phyloP scores from a whole-genome alignment of 2,113 vertebrate genomes.

The Uropsilus gracilis region DNA sequence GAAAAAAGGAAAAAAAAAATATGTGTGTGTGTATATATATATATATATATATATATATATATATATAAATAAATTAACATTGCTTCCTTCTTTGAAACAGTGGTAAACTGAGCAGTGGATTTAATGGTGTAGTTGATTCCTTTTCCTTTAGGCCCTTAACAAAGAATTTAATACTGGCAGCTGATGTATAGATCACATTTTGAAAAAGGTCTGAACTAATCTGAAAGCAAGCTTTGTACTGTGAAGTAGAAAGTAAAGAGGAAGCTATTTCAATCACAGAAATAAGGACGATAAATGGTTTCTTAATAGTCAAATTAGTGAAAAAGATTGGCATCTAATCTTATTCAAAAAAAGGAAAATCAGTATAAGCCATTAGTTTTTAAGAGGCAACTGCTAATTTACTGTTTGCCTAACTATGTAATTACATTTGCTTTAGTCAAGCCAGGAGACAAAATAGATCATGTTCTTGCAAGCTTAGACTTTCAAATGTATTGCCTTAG shows the following conservation, averaged over 20 bases:
- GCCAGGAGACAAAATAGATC: neutral
- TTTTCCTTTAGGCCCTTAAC: neutral
- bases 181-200: constrained; percentile 12
- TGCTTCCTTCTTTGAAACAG: neutral
- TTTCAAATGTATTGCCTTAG: neutral
- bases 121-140: neutral
- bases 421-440: constrained; percentile 6
- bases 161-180: neutral
- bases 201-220: constrained; percentile 13
- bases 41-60: too few relatives aligned
- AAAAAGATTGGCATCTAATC: neutral
- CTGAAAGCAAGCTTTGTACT: constrained; percentile 22
- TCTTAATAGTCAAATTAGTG: constrained; percentile 26
- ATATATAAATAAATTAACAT: constrained; percentile 36
- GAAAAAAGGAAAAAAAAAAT: too few relatives aligned
- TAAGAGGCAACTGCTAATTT: neutral
- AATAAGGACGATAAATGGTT: constrained; percentile 31
- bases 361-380: neutral
- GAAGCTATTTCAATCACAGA: neutral
- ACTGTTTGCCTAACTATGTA: constrained; percentile 6
- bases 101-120: neutral
- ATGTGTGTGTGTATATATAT: too few relatives aligned
- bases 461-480: constrained; percentile 3
- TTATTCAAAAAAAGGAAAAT: neutral
- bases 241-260: neutral